Evolutionary conservation across 1,140 invertebrate species (phyloP).

Genomic region (Bombyx mandarina): DNA sequence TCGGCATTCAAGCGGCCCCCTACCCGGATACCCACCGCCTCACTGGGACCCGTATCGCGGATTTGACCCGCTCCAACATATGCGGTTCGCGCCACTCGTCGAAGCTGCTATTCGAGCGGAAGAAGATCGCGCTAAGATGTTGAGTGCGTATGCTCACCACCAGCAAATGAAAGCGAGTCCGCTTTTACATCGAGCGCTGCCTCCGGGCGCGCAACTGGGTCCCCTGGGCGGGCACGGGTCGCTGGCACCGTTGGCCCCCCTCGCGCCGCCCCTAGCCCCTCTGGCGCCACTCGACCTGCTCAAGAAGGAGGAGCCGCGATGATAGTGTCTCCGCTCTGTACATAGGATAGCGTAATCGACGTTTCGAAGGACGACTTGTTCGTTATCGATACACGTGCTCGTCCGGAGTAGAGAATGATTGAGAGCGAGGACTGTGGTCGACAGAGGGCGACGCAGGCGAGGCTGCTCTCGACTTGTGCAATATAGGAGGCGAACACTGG

Average conservation of each 20-base stretch:
- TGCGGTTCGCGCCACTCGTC: constrained; percentile 81
- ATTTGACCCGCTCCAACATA: constrained; percentile 76
- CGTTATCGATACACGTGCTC: constrained; percentile 13
- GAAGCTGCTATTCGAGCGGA: constrained; percentile 80
- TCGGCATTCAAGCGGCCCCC: constrained; percentile 70
- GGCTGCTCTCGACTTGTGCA: constrained; percentile 28
- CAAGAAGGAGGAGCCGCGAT: constrained; percentile 71
- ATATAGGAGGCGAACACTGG: constrained; percentile 37
- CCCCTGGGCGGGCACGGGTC: constrained; percentile 32
- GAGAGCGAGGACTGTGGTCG: constrained; percentile 23
- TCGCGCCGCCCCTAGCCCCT: constrained; percentile 44
- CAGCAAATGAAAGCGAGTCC: constrained; percentile 57
- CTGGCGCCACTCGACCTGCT: constrained; percentile 59
- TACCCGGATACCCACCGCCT: constrained; percentile 74
- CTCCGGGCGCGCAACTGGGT: constrained; percentile 25
- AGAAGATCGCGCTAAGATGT: constrained; percentile 81
- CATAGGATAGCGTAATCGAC: constrained; percentile 43
- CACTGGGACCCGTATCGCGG: constrained; percentile 76
- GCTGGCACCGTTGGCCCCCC: constrained; percentile 40
- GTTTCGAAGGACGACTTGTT: constrained; percentile 27
- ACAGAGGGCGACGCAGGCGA: constrained; percentile 17
- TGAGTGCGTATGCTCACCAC: constrained; percentile 76
- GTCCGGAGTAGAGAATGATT: constrained; percentile 66
- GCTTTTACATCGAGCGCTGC: constrained; percentile 53
- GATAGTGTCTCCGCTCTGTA: constrained; percentile 53